Conservation (phyloP, 2,888 invertebrate species). For the Xestia c-nigrum region DNA sequence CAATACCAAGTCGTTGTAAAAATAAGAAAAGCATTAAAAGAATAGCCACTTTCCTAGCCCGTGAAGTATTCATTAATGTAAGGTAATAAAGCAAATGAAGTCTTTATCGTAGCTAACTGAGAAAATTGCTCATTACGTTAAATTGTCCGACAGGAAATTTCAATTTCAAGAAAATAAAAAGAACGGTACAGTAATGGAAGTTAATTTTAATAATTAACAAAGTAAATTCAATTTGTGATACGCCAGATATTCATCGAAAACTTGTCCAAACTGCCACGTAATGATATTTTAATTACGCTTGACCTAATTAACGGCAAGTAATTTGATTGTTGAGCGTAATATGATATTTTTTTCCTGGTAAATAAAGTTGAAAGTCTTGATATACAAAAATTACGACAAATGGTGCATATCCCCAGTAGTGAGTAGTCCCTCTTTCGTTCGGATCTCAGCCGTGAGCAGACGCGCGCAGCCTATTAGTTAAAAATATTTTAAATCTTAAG, state of each 20-base stretch:
- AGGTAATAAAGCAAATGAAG: neutral
- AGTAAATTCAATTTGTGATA: conserved; percentile 14
- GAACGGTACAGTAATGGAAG: neutral
- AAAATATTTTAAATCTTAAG: too few relatives aligned
- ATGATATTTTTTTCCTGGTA: neutral
- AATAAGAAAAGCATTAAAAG: neutral
- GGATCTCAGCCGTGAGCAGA: too few relatives aligned
- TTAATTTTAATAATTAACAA: conserved; percentile 21
- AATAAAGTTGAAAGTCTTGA: neutral
- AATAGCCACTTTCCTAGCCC: neutral
- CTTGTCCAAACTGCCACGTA: conserved; percentile 17
- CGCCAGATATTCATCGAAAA: conserved; percentile 17
- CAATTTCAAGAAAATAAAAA: neutral
- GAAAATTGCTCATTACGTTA: conserved; percentile 3
- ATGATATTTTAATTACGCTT: conserved; percentile 37
- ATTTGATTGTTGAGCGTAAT: conserved; percentile 7
- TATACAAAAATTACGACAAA: neutral
- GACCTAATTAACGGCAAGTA: conserved; percentile 7
- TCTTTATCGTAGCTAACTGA: neutral
- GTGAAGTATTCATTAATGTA: neutral
- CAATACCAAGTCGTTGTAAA: neutral
- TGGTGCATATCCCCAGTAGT: neutral
- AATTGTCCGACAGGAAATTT: neutral
- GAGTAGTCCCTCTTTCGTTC: too few relatives aligned
- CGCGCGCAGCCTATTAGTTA: too few relatives aligned